Evolutionary conservation across 2,888 invertebrate species (phyloP).

Genomic region (Charanyca ferruginea): DNA sequence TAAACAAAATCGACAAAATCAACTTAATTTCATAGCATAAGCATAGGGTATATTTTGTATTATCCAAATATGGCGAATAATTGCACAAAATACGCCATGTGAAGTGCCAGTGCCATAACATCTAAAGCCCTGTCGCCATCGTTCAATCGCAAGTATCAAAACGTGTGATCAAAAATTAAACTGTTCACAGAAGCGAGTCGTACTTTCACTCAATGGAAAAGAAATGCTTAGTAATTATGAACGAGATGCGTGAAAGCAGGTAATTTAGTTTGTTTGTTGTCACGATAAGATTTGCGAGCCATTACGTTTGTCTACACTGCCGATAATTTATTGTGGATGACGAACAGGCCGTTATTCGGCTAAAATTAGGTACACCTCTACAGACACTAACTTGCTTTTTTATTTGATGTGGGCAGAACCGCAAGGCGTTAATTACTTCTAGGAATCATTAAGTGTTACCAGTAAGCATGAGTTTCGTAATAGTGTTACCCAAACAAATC

Average conservation of each 20-base stretch:
- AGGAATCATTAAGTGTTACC: constrained; percentile 27
- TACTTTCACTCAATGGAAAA: constrained; percentile 78
- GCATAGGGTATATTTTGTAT: too few species aligned
- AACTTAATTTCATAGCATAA: too few species aligned
- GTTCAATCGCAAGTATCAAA: constrained; percentile 21
- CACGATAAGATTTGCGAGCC: constrained; percentile 64
- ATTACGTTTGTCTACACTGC: constrained; percentile 53
- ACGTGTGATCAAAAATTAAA: constrained; percentile 69
- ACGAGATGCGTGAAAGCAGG: constrained; percentile 76
- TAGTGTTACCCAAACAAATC: constrained; percentile 3
- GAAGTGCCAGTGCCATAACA: too few species aligned
- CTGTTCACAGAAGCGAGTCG: constrained; percentile 70
- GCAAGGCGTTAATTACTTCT: constrained; percentile 38
- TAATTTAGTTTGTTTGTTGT: constrained; percentile 69
- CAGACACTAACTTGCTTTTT: constrained; percentile 17
- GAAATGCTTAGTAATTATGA: constrained; percentile 77
- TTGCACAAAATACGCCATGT: too few species aligned
- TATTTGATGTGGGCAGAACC: constrained; percentile 24
- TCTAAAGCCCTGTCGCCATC: background rate
- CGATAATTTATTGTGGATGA: constrained; percentile 59
- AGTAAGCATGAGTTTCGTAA: constrained; percentile 10
- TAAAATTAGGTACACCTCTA: constrained; percentile 35
- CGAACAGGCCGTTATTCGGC: constrained; percentile 26
- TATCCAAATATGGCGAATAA: too few species aligned
- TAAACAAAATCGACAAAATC: too few species aligned